phyloP scores from a whole-genome alignment of 2,113 vertebrate genomes.

The Odontesthes bonariensis region DNA sequence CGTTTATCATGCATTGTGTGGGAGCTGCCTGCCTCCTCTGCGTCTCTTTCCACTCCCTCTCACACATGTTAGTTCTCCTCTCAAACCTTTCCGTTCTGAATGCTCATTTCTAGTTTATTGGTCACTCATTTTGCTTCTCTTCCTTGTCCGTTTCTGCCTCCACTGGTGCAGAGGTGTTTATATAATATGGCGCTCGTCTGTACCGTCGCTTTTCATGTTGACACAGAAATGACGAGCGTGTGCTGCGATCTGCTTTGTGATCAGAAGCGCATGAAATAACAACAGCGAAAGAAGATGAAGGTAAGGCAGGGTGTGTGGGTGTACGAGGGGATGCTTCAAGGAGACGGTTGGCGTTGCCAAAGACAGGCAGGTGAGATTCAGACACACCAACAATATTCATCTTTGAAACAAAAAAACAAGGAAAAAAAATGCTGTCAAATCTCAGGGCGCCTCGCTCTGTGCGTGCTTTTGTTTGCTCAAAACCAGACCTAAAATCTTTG shows the following conservation, averaged over 20 bases:
- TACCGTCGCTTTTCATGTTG: conserved; percentile 58
- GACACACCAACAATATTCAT: conserved; percentile 58
- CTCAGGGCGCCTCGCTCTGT: conserved; percentile 22
- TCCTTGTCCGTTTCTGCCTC: neutral
- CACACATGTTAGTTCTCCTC: conserved; percentile 18
- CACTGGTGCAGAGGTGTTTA: conserved; percentile 26
- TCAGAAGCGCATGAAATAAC: conserved; percentile 41
- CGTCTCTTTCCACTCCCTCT: neutral
- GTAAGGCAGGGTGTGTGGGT: neutral
- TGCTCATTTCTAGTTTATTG: conserved; percentile 66
- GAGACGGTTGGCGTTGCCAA: conserved; percentile 22
- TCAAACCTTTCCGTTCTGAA: conserved; percentile 40
- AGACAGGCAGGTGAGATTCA: conserved; percentile 44
- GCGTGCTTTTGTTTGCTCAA: conserved; percentile 49
- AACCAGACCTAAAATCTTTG: conserved; percentile 44
- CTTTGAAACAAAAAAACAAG: conserved; percentile 33
- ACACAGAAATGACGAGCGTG: conserved; percentile 45
- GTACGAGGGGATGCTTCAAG: conserved; percentile 5
- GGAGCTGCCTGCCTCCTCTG: neutral
- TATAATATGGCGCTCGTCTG: conserved; percentile 26
- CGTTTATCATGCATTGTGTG: conserved; percentile 14
- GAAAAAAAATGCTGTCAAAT: conserved; percentile 30
- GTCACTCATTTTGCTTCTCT: conserved; percentile 47
- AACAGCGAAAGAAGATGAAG: conserved; percentile 2
- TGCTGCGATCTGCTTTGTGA: conserved; percentile 32